A percentile compares a stretch with the other conserved stretches of the same genome.
phyloP scores from a whole-genome alignment of 2,113 vertebrate species.

The Pipra filicauda region DNA sequence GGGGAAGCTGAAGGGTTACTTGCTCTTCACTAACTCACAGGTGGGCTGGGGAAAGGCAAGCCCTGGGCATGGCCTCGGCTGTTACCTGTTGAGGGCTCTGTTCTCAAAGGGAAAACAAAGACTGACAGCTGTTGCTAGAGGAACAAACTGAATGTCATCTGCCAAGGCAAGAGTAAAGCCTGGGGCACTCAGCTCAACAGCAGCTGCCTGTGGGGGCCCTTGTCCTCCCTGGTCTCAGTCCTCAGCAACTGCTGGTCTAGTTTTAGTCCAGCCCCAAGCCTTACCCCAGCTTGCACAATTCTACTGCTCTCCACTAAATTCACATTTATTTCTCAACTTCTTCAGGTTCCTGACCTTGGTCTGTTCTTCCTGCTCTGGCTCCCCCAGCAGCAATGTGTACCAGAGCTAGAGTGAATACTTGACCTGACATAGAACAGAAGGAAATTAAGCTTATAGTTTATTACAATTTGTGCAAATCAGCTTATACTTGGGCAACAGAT shows the following conservation, averaged over 20 bases:
- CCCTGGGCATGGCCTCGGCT: neutral
- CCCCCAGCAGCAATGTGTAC: neutral
- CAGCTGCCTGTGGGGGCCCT: accelerated
- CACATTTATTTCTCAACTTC: neutral
- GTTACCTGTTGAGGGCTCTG: neutral
- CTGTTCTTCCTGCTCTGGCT: neutral
- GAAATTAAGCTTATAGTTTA: neutral
- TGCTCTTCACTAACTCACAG: neutral
- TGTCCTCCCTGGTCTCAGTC: neutral
- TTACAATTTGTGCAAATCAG: neutral
- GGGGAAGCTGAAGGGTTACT: neutral
- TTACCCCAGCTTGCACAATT: neutral
- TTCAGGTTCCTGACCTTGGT: neutral
- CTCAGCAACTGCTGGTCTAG: neutral
- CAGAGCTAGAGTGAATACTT: neutral
- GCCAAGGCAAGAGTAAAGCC: neutral
- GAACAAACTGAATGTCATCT: neutral
- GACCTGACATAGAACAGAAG: neutral
- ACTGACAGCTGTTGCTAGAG: neutral
- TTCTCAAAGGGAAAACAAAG: neutral
- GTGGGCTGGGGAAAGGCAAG: neutral
- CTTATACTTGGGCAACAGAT: neutral
- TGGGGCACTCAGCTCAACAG: neutral
- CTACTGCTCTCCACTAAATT: neutral
- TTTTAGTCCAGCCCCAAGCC: neutral